Percentiles rank a stretch among this genome's conserved stretches.
Evolutionary conservation across 92 coral and sea anemone genomes (phyloP).

Genomic region (Meandrina meandrites): DNA sequence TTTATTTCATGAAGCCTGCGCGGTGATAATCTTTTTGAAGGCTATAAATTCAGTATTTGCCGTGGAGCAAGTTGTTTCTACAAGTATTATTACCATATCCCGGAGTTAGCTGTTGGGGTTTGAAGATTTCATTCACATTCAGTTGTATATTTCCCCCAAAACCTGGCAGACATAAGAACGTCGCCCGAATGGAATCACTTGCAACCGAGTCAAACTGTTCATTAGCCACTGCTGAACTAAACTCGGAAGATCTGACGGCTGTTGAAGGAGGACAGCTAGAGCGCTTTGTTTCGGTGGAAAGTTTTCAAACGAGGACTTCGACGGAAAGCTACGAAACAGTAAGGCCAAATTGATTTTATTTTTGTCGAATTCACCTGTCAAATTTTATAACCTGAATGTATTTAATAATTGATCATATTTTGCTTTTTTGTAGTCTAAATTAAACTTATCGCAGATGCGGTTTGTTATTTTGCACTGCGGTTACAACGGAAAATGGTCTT

Average conservation of each 20-base stretch:
- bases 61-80: neutral
- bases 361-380: neutral
- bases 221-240: neutral
- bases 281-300: conserved; percentile 9
- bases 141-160: neutral
- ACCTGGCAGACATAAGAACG: neutral
- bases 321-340: conserved; percentile 10
- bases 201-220: neutral
- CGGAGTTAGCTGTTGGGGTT: neutral
- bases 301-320: conserved; percentile 21
- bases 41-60: neutral
- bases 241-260: neutral
- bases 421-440: conserved; percentile 8
- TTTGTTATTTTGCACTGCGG: neutral
- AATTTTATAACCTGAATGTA: neutral
- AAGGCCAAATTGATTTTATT: neutral
- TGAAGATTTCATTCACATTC: neutral
- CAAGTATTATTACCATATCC: neutral
- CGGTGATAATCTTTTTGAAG: conserved; percentile 2
- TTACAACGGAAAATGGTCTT: neutral
- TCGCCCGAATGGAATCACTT: neutral
- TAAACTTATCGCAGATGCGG: neutral
- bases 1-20: conserved; percentile 3
- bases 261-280: neutral
- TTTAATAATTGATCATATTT: conserved; percentile 1